phyloP scores from a whole-genome alignment of 2,113 vertebrate species.

The Ia io region DNA sequence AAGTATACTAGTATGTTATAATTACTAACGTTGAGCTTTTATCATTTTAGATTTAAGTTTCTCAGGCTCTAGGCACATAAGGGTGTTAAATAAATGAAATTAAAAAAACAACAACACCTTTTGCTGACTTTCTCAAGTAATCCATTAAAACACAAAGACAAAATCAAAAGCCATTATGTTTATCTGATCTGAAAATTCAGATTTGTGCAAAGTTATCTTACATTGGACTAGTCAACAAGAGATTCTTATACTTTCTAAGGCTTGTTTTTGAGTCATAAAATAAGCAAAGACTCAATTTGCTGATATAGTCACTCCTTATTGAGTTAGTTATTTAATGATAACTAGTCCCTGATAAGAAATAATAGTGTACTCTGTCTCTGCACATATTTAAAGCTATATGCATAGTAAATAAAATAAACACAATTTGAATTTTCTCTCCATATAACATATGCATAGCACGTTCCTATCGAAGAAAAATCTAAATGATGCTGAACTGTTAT shows the following conservation, averaged over 20 bases:
- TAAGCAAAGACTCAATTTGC: neutral
- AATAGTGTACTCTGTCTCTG: neutral
- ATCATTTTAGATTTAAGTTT: slow-evolving; percentile 5
- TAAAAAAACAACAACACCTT: neutral
- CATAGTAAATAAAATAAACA: neutral
- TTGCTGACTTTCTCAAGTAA: neutral
- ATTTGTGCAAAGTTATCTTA: neutral
- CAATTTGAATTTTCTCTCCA: neutral
- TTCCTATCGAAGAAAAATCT: neutral
- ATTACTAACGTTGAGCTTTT: neutral
- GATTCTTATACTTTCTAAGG: neutral
- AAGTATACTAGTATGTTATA: neutral
- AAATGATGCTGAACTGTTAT: neutral
- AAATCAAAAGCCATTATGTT: neutral
- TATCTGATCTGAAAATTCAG: neutral
- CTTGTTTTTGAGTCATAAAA: neutral
- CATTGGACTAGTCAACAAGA: neutral
- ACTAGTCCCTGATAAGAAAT: neutral
- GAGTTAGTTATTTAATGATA: neutral
- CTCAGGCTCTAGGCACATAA: neutral
- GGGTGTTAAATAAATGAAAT: neutral
- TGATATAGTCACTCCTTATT: neutral
- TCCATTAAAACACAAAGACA: neutral
- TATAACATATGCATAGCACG: neutral
- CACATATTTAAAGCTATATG: neutral